Percentiles rank a stretch among this genome's conserved stretches.
These are phyloP conservation scores for Chauna torquata DNA, from an alignment of 2,113 vertebrate genomes.

Conservation along the genomic window DNA sequence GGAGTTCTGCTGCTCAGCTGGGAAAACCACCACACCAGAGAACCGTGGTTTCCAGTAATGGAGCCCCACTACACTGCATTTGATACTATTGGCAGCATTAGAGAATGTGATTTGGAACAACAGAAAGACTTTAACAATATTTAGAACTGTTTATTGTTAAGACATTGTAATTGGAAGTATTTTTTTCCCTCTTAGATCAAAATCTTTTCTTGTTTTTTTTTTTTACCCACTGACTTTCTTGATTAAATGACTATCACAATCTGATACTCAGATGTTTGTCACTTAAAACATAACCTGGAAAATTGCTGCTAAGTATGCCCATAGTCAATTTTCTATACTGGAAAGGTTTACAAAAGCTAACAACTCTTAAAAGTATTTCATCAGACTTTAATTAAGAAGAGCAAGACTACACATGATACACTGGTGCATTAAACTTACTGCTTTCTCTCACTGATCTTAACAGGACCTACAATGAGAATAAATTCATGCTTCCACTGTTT, in stretches of 20 bases:
- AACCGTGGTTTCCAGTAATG: neutral
- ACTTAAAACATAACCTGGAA: neutral
- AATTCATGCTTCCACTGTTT: neutral
- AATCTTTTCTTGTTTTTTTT: neutral
- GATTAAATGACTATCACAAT: neutral
- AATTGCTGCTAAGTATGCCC: neutral
- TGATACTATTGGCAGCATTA: neutral
- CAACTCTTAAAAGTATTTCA: neutral
- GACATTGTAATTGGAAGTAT: neutral
- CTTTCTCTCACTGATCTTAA: neutral
- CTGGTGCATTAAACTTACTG: neutral
- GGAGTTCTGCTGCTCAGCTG: too few species aligned
- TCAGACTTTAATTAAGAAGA: neutral
- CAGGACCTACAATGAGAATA: neutral
- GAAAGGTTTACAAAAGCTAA: neutral
- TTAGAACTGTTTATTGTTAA: neutral
- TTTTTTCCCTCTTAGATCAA: neutral
- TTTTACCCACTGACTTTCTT: neutral
- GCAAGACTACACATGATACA: neutral
- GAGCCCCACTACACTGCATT: neutral
- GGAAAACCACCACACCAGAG: too few species aligned
- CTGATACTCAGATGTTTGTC: neutral
- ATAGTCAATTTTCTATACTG: neutral
- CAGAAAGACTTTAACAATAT: neutral
- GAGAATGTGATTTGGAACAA: neutral